Evolutionary conservation across 2,797 vertebrate species (phyloP), one percentile per base, ranked within the genome.

Genomic region (Onychomys leucogaster): DNA sequence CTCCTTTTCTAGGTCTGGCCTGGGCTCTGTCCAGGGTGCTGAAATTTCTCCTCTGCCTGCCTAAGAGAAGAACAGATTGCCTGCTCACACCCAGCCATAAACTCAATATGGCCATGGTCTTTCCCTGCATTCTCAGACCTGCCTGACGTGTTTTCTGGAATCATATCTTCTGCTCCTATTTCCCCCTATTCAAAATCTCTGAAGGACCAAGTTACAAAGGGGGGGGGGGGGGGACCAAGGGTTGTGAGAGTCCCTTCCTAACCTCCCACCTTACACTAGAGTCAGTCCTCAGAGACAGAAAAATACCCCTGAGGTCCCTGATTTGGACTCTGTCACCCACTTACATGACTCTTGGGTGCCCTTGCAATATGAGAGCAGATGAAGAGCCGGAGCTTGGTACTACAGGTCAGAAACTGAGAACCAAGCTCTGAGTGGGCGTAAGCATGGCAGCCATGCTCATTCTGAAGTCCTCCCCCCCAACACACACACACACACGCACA

Each of bases 11-110:
- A 17, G 46, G 25, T 19, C 2, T 0, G 4, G 2, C 27, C 3
- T 0, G 5, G 27, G 41, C 14, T 43, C 95, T 97, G 96, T 97
- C 96, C 97, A 23, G 27, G 96, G 97, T 98, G 87, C 97, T 98
- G 97, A 98, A 97, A 25, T 49, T 5, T 12, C 75, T 17, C 13
- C 76, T 29, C 0, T 0, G 21, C 3, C 25, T 14, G 27, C 5
- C 29, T 95, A 43, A 19, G 21, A 80, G 14, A 34, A 10, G 3
- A 43, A 85, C n/a, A 76, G 23, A 37, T 43, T 55, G 23, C 19
- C 63, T 82, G 84, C 32, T 78, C 63, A n/a, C 67, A 32, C n/a
- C 14, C 93, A 88, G 27, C 16, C 3, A 91, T 57, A 49, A 23
- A 52, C 6, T 78, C 81, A 63, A 59, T 43, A 88, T 1, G 0